phyloP scores from a whole-genome alignment of 2,888 invertebrate genomes.

The Achlya flavicornis region DNA sequence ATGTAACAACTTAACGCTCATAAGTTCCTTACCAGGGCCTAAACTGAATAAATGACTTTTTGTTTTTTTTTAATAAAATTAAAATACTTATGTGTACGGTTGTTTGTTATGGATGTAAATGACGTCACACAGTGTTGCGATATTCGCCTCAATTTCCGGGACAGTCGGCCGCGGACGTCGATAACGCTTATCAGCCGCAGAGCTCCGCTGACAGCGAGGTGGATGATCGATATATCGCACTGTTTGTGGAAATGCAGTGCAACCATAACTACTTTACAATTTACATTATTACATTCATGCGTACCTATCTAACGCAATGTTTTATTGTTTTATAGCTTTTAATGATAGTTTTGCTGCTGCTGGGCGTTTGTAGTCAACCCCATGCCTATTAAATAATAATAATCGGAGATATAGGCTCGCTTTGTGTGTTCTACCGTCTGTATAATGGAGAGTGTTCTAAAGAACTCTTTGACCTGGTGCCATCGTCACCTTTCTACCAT shows the following conservation, averaged over 20 bases:
- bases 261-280: constrained; percentile 31
- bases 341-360: neutral
- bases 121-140: constrained; percentile 47
- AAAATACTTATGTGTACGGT: too few relatives aligned
- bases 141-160: constrained; percentile 61
- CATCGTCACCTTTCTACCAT: too few relatives aligned
- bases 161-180: constrained; percentile 62
- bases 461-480: too few relatives aligned
- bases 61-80: too few relatives aligned
- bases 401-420: too few relatives aligned
- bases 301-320: neutral
- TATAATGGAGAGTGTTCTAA: too few relatives aligned
- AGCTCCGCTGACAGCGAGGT: constrained; percentile 53
- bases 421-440: too few relatives aligned
- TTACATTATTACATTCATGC: constrained; percentile 11
- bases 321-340: neutral
- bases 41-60: too few relatives aligned
- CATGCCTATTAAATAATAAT: too few relatives aligned
- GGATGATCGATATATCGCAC: constrained; percentile 72
- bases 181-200: constrained; percentile 65
- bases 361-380: too few relatives aligned
- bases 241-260: constrained; percentile 53
- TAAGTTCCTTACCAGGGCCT: too few relatives aligned
- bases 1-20: too few relatives aligned
- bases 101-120: constrained; percentile 19